Evolutionary conservation across 2,888 invertebrate species (phyloP), one percentile per base, ranked within the genome.

Genomic region (Chaetogeoica ovagalla): DNA sequence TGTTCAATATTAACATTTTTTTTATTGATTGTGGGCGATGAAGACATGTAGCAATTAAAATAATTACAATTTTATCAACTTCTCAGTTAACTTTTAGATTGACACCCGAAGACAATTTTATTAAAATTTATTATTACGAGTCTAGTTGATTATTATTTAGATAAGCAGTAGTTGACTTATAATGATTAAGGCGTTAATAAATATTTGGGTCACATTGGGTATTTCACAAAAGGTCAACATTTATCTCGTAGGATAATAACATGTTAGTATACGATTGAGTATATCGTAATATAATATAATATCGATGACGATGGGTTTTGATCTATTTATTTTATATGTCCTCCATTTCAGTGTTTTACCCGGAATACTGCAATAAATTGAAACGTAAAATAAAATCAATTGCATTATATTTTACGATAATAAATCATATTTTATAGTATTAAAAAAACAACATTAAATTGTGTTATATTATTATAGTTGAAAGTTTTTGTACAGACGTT

Each of bases 171-270:
- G 21, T 77, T 60, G 60, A 43, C 21, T 57, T 55, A 2, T 48
- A 23, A 79, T 70, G 23, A 39, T 23, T 57, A 39, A 71, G 23
- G 13, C 6, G 3, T 69, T 37, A 23, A 55, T 55, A 55, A 55
- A 37, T 74, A 79, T 79, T 79, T 79, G 70, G 71, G 79, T 79
- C 79, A 79, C n/a, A 19, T 66, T 57, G 37, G 43, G 39, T 66
- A 66, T 37, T 71, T 77, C 37, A 70, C 55, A 63, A 39, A 71
- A 79, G 79, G 79, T 79, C 71, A 79, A 63, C 39, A 77, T 11
- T 69, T 60, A 66, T 76, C 30, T 30, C 43, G 48, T 57, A n/a
- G 8, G n/a, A 68, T 75, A 66, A 75, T 72, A 52, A 15, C 0
- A 55, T 65, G 39, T 17, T 52, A 13, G 15, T 65, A 39, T 13